Evolutionary conservation across 1,140 invertebrate genomes (phyloP).

Genomic region (Saxidomus purpurata): DNA sequence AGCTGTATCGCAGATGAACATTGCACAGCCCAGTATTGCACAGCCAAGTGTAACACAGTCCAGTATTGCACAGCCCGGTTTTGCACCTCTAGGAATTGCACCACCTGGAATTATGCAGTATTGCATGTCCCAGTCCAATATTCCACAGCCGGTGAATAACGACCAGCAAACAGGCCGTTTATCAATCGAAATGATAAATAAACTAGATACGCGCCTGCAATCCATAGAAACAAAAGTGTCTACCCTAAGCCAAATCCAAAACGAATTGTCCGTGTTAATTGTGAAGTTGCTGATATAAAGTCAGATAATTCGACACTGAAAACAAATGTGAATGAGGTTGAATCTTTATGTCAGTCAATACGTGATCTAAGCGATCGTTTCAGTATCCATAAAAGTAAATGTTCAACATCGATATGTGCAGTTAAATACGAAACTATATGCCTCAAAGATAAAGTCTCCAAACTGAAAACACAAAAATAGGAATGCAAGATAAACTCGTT

Average conservation of each 20-base stretch:
- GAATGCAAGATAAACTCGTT: background rate
- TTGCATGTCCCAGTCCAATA: background rate
- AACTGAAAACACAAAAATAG: background rate
- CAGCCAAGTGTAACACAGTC: background rate
- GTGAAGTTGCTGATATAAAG: background rate
- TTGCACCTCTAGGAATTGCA: background rate
- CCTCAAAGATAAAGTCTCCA: background rate
- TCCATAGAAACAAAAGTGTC: background rate
- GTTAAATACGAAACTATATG: background rate
- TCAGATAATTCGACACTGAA: background rate
- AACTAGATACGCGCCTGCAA: background rate
- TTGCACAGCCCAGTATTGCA: background rate
- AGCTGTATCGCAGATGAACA: background rate
- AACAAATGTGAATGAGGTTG: background rate
- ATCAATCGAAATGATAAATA: background rate
- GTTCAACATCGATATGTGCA: background rate
- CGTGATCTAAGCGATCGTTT: background rate
- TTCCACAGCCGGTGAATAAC: background rate
- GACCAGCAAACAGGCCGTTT: background rate
- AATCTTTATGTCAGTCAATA: background rate
- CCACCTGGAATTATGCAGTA: no score
- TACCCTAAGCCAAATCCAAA: background rate
- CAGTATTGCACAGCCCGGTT: background rate
- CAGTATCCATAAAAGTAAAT: background rate
- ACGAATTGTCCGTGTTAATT: background rate